These are phyloP conservation scores for Strongylocentrotus purpuratus DNA, from an alignment of 35 echinoderm and acorn worm genomes.

Conservation along the genomic window DNA sequence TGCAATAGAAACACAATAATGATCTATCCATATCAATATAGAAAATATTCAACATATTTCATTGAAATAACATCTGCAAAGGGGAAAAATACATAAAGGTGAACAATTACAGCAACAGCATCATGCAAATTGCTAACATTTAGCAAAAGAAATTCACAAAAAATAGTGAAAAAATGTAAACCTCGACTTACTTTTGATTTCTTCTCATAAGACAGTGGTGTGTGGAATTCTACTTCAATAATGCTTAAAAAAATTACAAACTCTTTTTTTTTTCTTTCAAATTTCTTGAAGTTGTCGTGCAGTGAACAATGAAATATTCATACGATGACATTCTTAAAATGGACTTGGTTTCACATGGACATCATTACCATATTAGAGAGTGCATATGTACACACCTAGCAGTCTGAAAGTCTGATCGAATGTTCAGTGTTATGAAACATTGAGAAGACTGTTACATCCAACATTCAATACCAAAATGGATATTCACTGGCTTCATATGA, in stretches of 20 bases:
- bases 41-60: not conserved
- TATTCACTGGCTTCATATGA: not conserved
- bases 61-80: not conserved
- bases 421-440: not conserved
- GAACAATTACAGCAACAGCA: not conserved
- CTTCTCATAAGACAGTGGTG: slow-evolving; percentile 36
- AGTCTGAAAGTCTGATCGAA: not conserved
- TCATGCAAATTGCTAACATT: slow-evolving; percentile 16
- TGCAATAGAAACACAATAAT: not conserved
- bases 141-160: not conserved
- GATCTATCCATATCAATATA: not conserved
- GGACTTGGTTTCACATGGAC: not conserved
- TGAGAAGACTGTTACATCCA: not conserved
- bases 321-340: not conserved
- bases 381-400: not conserved
- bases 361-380: not conserved
- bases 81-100: not conserved
- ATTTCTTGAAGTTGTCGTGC: not conserved
- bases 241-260: not conserved
- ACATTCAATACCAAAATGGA: not conserved
- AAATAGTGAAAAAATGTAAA: slow-evolving; percentile 34
- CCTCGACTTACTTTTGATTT: slow-evolving; percentile 33
- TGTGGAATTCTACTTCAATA: not conserved
- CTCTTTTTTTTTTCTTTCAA: not conserved
- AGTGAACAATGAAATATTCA: not conserved